Conservation (phyloP, 2,888 invertebrate species). For the Perizoma affinitatum region DNA sequence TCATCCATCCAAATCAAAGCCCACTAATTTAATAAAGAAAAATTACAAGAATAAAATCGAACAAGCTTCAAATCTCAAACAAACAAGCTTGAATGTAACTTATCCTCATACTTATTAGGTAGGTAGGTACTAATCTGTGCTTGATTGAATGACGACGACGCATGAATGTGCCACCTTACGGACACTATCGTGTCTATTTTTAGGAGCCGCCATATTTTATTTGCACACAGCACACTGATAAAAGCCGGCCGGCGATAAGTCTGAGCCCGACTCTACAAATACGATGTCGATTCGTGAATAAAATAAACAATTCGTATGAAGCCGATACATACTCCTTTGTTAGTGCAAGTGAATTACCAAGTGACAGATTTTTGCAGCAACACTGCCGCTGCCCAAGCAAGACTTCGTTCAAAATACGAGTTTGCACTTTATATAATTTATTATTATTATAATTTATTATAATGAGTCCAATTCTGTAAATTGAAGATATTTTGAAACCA, state of each 20-base stretch:
- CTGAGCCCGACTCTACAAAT: not conserved
- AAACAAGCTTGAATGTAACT: no score
- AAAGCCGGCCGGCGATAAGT: not conserved
- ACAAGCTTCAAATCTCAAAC: no score
- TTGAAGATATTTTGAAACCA: no score
- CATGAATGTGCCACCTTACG: not conserved
- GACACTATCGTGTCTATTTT: not conserved
- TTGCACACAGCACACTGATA: constrained; percentile 1
- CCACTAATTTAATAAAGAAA: no score
- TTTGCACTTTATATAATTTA: no score
- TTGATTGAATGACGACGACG: not conserved
- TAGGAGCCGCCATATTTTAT: constrained; percentile 11
- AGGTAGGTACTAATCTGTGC: no score
- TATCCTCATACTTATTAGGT: no score
- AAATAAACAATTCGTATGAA: not conserved
- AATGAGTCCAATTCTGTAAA: no score
- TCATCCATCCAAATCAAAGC: no score
- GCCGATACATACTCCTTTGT: not conserved
- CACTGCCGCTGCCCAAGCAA: not conserved
- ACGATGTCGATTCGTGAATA: constrained; percentile 1
- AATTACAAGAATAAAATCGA: no score
- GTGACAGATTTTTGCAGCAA: constrained; percentile 6
- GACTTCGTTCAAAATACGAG: not conserved
- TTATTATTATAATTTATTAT: no score
- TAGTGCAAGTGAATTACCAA: not conserved